Evolutionary conservation across 2,888 invertebrate species (phyloP).

Genomic region (Acheta domesticus): DNA sequence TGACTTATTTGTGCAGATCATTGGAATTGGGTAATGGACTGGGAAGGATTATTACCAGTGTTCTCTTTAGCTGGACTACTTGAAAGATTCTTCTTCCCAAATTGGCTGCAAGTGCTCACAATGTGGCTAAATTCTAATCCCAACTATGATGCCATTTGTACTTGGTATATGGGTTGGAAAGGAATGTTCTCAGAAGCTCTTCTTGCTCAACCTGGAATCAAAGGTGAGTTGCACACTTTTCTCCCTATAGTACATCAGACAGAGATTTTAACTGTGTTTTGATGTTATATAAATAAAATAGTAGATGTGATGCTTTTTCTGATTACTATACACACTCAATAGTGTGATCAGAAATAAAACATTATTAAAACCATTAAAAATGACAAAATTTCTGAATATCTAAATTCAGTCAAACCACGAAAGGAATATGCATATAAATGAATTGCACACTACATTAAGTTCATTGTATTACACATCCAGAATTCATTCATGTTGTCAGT

Average conservation of each 20-base stretch:
- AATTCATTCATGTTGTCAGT: too few relatives aligned
- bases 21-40: slow-evolving; percentile 94
- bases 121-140: slow-evolving; percentile 90
- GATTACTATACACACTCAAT: not conserved
- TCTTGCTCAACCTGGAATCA: slow-evolving; percentile 54
- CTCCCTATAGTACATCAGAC: not conserved
- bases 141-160: slow-evolving; percentile 84
- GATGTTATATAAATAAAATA: too few relatives aligned
- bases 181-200: slow-evolving; percentile 53
- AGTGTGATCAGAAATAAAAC: too few relatives aligned
- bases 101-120: slow-evolving; percentile 80
- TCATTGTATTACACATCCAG: too few relatives aligned
- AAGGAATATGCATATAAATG: too few relatives aligned
- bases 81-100: slow-evolving; percentile 87
- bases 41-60: slow-evolving; percentile 80
- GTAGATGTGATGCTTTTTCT: not conserved
- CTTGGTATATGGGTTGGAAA: slow-evolving; percentile 74
- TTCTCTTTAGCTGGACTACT: slow-evolving; percentile 75
- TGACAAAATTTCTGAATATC: too few relatives aligned
- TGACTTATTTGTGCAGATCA: slow-evolving; percentile 57
- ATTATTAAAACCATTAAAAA: too few relatives aligned
- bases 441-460: too few relatives aligned
- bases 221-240: slow-evolving; percentile 46
- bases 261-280: not conserved
- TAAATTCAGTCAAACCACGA: too few relatives aligned